Conservation (phyloP, 1,140 invertebrate genomes). For the Brachionus manjavacas region DNA sequence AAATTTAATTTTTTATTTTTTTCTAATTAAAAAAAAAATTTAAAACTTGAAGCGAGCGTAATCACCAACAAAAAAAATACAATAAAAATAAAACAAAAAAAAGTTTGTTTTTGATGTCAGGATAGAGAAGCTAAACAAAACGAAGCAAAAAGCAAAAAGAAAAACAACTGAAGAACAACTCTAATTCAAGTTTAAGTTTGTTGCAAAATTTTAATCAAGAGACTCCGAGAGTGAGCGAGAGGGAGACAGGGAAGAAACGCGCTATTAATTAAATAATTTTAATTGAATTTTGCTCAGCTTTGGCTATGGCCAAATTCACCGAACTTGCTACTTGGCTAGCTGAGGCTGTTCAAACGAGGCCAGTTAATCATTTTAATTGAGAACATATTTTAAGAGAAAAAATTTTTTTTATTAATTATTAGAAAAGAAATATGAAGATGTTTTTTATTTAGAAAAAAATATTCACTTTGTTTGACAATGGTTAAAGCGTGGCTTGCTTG, state of each 20-base stretch:
- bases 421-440: too few species aligned
- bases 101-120: slow-evolving; percentile 38
- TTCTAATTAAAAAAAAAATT: not conserved
- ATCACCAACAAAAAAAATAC: not conserved
- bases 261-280: slow-evolving; percentile 33
- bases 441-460: too few species aligned
- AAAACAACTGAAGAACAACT: not conserved
- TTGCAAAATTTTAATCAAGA: not conserved
- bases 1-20: not conserved
- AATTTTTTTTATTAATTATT: not conserved
- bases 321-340: not conserved
- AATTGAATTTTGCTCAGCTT: not conserved
- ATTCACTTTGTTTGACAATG: too few species aligned
- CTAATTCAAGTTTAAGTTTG: not conserved
- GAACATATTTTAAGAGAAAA: not conserved
- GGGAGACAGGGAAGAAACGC: not conserved
- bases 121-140: slow-evolving; percentile 32
- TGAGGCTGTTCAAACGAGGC: not conserved
- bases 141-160: slow-evolving; percentile 18
- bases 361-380: not conserved
- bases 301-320: not conserved
- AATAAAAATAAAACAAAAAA: not conserved
- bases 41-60: not conserved
- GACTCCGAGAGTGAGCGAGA: not conserved
- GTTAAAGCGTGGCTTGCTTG: not conserved